These are phyloP conservation scores for Psephotus haematonotus DNA, from an alignment of 2,113 vertebrate genomes.

Conservation along the genomic window DNA sequence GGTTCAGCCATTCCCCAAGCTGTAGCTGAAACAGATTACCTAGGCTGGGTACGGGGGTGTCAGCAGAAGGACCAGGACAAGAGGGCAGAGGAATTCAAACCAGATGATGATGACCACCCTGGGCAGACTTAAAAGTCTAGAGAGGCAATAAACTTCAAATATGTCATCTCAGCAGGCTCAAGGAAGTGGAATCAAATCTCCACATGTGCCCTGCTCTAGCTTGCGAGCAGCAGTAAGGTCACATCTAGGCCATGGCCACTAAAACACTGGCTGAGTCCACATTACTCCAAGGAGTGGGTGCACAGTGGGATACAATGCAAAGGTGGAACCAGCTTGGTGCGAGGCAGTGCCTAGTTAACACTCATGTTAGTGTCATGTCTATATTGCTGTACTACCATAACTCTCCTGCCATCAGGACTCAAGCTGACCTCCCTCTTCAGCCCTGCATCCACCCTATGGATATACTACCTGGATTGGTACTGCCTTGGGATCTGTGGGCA, in stretches of 20 bases:
- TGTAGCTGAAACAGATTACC: not conserved
- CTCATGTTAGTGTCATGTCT: not conserved
- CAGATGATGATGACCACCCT: not conserved
- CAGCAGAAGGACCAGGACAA: not conserved
- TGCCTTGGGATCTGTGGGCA: not conserved
- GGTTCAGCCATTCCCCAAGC: not conserved
- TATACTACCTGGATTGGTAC: not conserved
- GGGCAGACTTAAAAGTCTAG: not conserved
- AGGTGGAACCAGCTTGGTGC: not conserved
- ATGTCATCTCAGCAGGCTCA: not conserved
- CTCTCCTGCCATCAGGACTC: not conserved
- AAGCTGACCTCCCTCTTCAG: not conserved
- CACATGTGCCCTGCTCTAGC: not conserved
- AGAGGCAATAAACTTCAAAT: not conserved
- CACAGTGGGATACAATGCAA: not conserved
- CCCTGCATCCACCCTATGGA: no score
- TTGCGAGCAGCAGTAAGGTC: not conserved
- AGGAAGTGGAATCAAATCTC: not conserved
- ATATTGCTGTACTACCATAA: fast-evolving
- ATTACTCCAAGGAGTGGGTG: not conserved
- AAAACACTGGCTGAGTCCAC: not conserved
- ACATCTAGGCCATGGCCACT: not conserved
- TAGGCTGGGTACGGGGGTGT: not conserved
- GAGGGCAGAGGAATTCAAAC: not conserved
- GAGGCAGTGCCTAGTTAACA: not conserved